Base-by-base conservation (phyloP, 2,797 vertebrate species). In the Dromococcyx pavoninus region DNA sequence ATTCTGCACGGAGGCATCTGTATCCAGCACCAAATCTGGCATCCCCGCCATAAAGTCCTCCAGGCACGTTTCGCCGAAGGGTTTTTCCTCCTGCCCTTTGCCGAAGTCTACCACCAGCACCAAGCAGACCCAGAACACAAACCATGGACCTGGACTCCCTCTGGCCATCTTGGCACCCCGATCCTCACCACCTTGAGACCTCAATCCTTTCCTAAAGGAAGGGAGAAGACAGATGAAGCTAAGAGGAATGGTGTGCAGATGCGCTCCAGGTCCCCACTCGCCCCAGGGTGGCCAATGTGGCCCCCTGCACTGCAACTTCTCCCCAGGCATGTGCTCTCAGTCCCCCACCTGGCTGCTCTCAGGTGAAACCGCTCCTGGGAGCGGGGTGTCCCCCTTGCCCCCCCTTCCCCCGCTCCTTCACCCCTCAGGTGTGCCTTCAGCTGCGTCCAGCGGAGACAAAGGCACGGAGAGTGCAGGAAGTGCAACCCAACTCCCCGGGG, bases 21-120 rank as follows among this genome's bases (percentile, higher is more conserved):
- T 95, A 51, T 99, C 99, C 77, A 99, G 97, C 54, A 99, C 98
- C 22, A 99, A 99, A 37, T 98, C 97, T 0, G 98, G 97, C 77
- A 97, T 96, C 3, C 99, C 99, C 2, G 91, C 70, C 1, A 97
- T 98, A 22, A 99, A 99, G 2, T 88, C 70, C 4, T 66, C 88
- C 43, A 98, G 65, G 76, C 99, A 99, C 3, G 46, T 41, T 25
- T 98, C 95, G 0, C 96, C 98, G 0, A 97, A 95, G 37, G 93
- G 66, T 48, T 65, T 89, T 28, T 65, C 65, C 11, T 82, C 13
- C 71, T 94, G 88, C 17, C 67, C 96, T 58, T 67, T 11, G 2
- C 78, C 23, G 0, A 32, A 80, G 46, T 4, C 33, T 46, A 16
- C 43, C 2, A 10, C 44, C 71, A 96, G 41, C 74, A 43, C 53